Conservation (phyloP, 2,113 vertebrate species). For the Gymnobelideus leadbeateri region DNA sequence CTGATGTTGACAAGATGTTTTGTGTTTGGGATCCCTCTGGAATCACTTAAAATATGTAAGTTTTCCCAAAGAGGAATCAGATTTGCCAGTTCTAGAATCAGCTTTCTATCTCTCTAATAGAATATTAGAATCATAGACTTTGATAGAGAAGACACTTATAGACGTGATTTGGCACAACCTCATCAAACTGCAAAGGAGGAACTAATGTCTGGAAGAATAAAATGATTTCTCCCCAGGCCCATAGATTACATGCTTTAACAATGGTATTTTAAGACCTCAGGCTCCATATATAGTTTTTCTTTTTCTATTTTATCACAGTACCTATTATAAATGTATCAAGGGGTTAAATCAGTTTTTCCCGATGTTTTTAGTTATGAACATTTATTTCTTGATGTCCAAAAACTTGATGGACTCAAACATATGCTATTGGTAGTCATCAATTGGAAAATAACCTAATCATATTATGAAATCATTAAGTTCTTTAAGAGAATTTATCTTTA, state of each 20-base stretch:
- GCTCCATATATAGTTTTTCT: not conserved
- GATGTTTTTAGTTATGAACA: not conserved
- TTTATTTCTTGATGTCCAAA: not conserved
- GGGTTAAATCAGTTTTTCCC: not conserved
- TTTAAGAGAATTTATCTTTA: not conserved
- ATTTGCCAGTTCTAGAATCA: not conserved
- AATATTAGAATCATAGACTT: no score
- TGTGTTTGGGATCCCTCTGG: not conserved
- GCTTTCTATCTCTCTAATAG: not conserved
- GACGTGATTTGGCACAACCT: not conserved
- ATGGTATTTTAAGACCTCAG: not conserved
- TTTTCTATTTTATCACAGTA: not conserved
- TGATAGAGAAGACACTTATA: not conserved
- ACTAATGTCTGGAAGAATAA: not conserved
- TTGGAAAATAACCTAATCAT: not conserved
- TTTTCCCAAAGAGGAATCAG: not conserved
- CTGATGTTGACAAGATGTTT: not conserved
- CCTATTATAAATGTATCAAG: not conserved
- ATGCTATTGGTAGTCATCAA: not conserved
- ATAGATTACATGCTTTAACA: not conserved
- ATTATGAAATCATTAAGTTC: not conserved
- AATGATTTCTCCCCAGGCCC: not conserved
- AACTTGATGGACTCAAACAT: not conserved
- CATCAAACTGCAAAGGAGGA: not conserved
- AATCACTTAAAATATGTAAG: not conserved